Conservation (phyloP, 1,140 invertebrate genomes). For the Phymastichus coffea region DNA sequence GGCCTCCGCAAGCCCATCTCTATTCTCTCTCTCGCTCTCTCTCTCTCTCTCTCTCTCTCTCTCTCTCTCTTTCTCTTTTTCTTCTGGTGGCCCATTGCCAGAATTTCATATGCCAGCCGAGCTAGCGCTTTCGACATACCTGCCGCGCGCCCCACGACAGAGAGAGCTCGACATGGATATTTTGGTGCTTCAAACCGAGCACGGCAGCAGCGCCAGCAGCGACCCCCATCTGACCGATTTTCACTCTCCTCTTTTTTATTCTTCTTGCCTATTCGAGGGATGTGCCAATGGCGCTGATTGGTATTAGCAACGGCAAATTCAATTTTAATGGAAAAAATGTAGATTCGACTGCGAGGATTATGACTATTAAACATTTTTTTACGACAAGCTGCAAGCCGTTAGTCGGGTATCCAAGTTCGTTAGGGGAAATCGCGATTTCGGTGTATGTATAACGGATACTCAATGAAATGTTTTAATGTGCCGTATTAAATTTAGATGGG, state of each 20-base stretch:
- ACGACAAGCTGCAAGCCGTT: no score
- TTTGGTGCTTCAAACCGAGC: constrained; percentile 50
- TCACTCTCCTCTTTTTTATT: background rate
- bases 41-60: no score
- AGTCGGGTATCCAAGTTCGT: no score
- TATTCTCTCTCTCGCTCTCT: no score
- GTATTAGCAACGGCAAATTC: background rate
- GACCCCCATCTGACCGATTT: constrained; percentile 6
- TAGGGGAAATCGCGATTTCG: no score
- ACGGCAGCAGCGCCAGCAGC: constrained; percentile 30
- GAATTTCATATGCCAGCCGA: constrained; percentile 40
- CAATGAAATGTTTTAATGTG: no score
- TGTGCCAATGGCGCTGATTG: background rate
- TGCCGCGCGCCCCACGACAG: constrained; percentile 22
- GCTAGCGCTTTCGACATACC: constrained; percentile 44
- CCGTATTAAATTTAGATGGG: no score
- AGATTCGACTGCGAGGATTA: no score
- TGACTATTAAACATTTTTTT: no score
- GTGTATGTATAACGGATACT: no score
- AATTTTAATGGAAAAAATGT: no score
- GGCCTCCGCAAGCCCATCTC: constrained; percentile 24
- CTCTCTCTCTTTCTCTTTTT: constrained; percentile 21
- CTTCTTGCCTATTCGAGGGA: background rate
- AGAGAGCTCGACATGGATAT: constrained; percentile 49
- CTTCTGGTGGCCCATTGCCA: constrained; percentile 34